Evolutionary conservation across 2,797 vertebrate genomes (phyloP), one percentile per base, ranked within the genome.

Genomic region (Diplodus puntazzo): DNA sequence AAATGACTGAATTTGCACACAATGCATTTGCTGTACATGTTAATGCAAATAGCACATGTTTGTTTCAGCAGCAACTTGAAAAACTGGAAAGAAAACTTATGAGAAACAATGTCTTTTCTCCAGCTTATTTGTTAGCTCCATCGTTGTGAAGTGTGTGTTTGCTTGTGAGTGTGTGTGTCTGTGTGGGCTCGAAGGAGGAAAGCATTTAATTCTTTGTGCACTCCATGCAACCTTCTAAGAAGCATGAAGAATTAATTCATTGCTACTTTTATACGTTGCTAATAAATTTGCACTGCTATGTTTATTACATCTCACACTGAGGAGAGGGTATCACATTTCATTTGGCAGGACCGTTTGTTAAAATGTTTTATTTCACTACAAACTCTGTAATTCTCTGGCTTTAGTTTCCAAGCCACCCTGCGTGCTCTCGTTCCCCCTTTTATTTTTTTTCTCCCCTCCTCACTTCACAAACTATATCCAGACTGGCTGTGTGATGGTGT

Each of bases 311-410:
- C 90, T 93, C 94, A 92, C 87, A 90, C 92, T 89, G 92, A 92
- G 92, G 87, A 86, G 84, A 87, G 75, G 45, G 83, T 81, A 93
- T 95, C 91, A 85, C 91, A 90, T 94, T 92, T 92, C 85, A 85
- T 90, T 90, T 87, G 88, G 89, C 89, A 88, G 77, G 78, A 80
- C 91, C 86, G 89, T 95, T 95, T 94, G 90, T 94, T 92, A 89
- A 91, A 94, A 94, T 93, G 92, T 91, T 95, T 92, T 92, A 93
- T 95, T 92, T 92, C 88, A 81, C 88, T 92, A 93, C 91, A 92
- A 90, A 91, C 90, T 87, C 87, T 87, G 77, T 89, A 85, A 92
- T 92, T 92, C 89, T 89, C 79, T 80, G 85, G 79, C 86, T 92
- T 89, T 73, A 89, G 77, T 92, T 89, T 91, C 85, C 57, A 53